Conservation (phyloP, 1,140 invertebrate species). For the Carcinoscorpius rotundicauda region DNA sequence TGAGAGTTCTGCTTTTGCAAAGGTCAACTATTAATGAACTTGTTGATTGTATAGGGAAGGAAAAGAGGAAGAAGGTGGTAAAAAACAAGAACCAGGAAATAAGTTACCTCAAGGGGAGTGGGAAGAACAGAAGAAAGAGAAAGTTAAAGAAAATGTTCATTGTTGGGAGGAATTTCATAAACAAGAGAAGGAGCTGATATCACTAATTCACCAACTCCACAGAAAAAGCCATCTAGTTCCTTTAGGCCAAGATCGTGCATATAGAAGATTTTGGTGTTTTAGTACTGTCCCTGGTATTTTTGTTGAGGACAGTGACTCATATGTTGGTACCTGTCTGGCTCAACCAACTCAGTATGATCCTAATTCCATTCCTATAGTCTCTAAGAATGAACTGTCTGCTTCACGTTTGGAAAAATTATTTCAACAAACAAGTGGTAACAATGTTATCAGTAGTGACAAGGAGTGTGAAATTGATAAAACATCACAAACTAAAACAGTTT, state of each 20-base stretch:
- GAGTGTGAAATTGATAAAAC: conserved; percentile 44
- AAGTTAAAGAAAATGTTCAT: conserved; percentile 26
- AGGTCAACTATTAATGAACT: no score
- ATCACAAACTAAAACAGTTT: conserved; percentile 6
- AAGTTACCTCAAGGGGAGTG: conserved; percentile 17
- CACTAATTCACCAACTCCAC: conserved; percentile 29
- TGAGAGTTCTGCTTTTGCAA: no score
- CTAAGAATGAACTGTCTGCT: conserved; percentile 16
- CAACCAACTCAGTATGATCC: conserved; percentile 27
- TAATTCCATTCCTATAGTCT: conserved; percentile 2
- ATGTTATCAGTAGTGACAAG: conserved; percentile 51
- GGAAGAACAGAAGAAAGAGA: conserved; percentile 36
- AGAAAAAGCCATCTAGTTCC: conserved; percentile 40
- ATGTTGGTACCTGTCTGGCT: conserved; percentile 34
- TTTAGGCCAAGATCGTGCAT: conserved; percentile 68
- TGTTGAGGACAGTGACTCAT: conserved; percentile 55
- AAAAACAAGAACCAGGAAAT: conserved; percentile 41
- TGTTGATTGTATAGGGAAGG: no score
- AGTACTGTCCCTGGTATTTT: conserved; percentile 70
- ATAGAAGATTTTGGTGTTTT: conserved; percentile 72
- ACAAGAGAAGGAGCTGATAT: conserved; percentile 33
- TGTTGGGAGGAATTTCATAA: conserved; percentile 49
- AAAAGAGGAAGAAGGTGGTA: conserved; percentile 32
- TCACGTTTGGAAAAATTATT: conserved; percentile 18
- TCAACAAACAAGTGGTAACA: conserved; percentile 25